Conservation (phyloP, 2,797 vertebrate species). For the Graptemys geographica region DNA sequence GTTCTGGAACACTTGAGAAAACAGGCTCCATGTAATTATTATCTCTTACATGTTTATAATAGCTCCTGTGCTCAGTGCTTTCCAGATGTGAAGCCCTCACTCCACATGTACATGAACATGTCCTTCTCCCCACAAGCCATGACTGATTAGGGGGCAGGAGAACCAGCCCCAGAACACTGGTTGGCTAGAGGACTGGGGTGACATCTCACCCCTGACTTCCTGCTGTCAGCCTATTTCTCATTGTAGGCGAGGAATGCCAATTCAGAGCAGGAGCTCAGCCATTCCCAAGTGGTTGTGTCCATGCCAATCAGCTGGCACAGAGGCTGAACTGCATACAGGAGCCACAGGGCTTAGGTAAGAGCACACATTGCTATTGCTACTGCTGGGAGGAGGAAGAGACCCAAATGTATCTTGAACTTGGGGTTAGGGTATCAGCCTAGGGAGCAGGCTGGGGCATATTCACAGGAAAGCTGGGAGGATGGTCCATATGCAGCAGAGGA, state of each 20-base stretch:
- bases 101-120: rapidly evolving
- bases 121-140: not conserved
- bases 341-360: not conserved
- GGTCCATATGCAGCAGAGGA: not conserved
- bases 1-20: not conserved
- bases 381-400: not conserved
- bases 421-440: not conserved
- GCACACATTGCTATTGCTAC: not conserved
- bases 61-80: not conserved
- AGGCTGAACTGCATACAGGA: not conserved
- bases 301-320: not conserved
- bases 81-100: not conserved
- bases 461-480: not conserved
- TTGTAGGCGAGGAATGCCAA: not conserved
- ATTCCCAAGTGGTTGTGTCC: not conserved
- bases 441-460: not conserved
- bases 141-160: not conserved
- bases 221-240: not conserved
- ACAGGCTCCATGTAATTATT: not conserved
- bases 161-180: not conserved
- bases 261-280: not conserved
- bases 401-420: not conserved
- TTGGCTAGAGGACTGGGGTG: not conserved
- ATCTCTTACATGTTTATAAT: not conserved
- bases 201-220: not conserved